phyloP scores from a whole-genome alignment of 2,888 invertebrate genomes.

The Phyllotreta striolata region DNA sequence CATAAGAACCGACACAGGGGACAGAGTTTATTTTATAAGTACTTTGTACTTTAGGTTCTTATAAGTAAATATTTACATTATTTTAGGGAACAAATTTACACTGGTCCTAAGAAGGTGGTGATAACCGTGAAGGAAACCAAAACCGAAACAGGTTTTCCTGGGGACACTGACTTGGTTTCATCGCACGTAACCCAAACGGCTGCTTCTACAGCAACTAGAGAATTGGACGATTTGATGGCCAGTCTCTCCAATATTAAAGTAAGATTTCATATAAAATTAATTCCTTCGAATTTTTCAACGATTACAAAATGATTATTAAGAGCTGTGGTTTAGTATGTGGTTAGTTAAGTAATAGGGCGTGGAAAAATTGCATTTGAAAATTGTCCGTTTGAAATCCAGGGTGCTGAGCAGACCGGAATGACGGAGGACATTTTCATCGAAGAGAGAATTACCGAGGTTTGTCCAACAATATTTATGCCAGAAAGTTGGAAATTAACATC shows the following conservation, averaged over 20 bases:
- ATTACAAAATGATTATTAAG: not conserved
- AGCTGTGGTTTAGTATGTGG: not conserved
- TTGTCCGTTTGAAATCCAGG: not conserved
- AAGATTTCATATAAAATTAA: constrained; percentile 47
- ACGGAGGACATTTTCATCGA: constrained; percentile 12
- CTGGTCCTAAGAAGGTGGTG: constrained; percentile 65
- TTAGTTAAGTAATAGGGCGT: not conserved
- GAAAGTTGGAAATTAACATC: too few relatives aligned
- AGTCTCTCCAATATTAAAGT: constrained; percentile 96
- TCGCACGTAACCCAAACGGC: constrained; percentile 67
- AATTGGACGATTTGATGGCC: constrained; percentile 95
- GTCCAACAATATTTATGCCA: not conserved
- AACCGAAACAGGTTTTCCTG: constrained; percentile 65
- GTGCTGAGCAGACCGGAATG: not conserved
- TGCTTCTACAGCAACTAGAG: constrained; percentile 91
- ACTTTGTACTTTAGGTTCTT: too few relatives aligned
- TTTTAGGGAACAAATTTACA: constrained; percentile 60
- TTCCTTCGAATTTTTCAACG: too few relatives aligned
- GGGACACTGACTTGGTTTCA: constrained; percentile 64
- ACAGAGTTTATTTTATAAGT: not conserved
- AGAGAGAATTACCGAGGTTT: constrained; percentile 16
- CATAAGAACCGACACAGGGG: too few relatives aligned
- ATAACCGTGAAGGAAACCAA: constrained; percentile 69
- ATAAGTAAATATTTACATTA: constrained; percentile 6
- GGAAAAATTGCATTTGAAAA: not conserved